phyloP scores from a whole-genome alignment of 2,888 invertebrate genomes.

The Polietes domitor region DNA sequence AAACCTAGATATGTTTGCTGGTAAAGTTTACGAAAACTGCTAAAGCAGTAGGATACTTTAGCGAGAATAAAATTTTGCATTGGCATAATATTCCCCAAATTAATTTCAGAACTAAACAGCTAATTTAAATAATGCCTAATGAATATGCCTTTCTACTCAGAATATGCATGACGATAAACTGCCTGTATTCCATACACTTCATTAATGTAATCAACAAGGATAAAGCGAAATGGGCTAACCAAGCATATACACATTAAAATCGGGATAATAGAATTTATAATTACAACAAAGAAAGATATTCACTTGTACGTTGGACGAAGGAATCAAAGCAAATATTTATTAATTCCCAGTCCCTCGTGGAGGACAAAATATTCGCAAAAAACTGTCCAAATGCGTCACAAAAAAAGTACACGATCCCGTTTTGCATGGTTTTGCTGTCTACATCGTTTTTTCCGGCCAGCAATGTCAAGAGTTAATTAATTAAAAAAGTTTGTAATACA shows the following conservation, averaged over 20 bases:
- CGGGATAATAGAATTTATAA: constrained; percentile 18
- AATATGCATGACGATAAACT: no score
- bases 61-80: no score
- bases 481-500: constrained; percentile 65
- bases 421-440: constrained; percentile 20
- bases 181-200: no score
- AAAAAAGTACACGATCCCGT: constrained; percentile 36
- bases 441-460: constrained; percentile 20
- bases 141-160: no score
- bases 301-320: not conserved
- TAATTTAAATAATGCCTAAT: no score
- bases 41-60: no score
- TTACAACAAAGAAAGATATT: not conserved
- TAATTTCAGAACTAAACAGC: no score
- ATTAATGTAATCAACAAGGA: no score
- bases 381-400: not conserved
- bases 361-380: not conserved
- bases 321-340: constrained; percentile 6
- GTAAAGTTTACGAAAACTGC: no score
- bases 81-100: no score
- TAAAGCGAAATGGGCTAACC: not conserved
- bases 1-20: no score
- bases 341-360: not conserved
- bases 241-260: not conserved
- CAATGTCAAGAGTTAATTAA: constrained; percentile 67